Conservation (phyloP, 2,888 invertebrate species). For the Rhagonycha lutea region DNA sequence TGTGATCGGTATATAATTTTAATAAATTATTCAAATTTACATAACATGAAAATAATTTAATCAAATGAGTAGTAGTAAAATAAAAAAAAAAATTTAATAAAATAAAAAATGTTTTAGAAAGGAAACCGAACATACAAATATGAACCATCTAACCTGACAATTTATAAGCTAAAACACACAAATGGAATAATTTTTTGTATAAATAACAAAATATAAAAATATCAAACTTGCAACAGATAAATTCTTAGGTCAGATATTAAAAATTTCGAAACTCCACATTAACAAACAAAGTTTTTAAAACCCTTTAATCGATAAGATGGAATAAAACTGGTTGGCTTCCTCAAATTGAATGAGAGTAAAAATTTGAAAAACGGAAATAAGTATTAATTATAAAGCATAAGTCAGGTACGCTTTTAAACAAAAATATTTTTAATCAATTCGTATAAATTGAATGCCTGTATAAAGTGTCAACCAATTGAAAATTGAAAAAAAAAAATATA, state of each 20-base stretch:
- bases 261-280: neutral
- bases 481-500: neutral
- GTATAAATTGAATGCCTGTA: constrained; percentile 7
- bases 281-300: neutral
- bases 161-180: neutral
- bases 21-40: constrained; percentile 39
- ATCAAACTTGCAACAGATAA: neutral
- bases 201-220: neutral
- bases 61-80: constrained; percentile 46
- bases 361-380: constrained; percentile 19
- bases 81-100: constrained; percentile 32
- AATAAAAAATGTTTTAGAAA: neutral
- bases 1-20: constrained; percentile 37
- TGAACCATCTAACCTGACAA: neutral
- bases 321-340: neutral
- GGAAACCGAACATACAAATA: neutral
- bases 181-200: neutral
- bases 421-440: constrained; percentile 5
- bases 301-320: neutral
- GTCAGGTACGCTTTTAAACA: constrained; percentile 52
- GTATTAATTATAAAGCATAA: constrained; percentile 51
- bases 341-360: neutral
- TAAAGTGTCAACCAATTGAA: constrained; percentile 17
- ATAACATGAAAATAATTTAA: constrained; percentile 37
- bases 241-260: neutral